Evolutionary conservation across 2,888 invertebrate species (phyloP), one percentile per base, ranked within the genome.

Genomic region (Blastobasis lacticolella): DNA sequence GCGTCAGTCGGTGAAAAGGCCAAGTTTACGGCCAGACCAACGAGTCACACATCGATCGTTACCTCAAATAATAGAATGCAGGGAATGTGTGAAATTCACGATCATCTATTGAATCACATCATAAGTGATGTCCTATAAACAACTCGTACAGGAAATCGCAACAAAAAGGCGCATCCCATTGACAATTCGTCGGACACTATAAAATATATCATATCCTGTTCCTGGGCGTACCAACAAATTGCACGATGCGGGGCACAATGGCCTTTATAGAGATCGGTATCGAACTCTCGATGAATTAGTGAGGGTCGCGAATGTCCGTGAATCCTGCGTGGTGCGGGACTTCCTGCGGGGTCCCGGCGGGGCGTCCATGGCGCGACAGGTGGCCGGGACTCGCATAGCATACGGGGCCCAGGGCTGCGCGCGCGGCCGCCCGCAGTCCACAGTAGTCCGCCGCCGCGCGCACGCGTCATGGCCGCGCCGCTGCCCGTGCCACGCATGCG

Each of bases 401-500:
- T 57, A 57, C 59, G 55, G 57, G 8, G 47, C 9, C 36, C 42
- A 38, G n/a, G 8, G 37, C 5, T 43, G 9, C 41, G 8, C 38
- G 9, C n/a, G 8, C 40, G 50, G 55, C 53, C 46, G 42, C 48
- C 38, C 45, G 46, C 46, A 58, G 57, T 60, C 54, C 54, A 48
- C 45, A 56, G 37, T 53, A 59, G 67, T 66, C 68, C 66, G 63
- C 66, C 66, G 43, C 55, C 63, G 64, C 55, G 65, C 71, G 74
- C 77, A 73, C 76, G 73, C 62, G 67, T 60, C 59, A 75, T 75
- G 75, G 66, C 70, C 51, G 69, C 74, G 57, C 81, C 84, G 3
- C 71, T 81, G 58, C 84, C 86, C 48, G 78, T 77, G 37, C 86
- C 86, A 59, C 78, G 87, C 48, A 69, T 80, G 69, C 83, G 83